A percentile compares a stretch with the other conserved stretches of the same genome.
phyloP scores from a whole-genome alignment of 2,888 invertebrate genomes.

The Euzophera pinguis region DNA sequence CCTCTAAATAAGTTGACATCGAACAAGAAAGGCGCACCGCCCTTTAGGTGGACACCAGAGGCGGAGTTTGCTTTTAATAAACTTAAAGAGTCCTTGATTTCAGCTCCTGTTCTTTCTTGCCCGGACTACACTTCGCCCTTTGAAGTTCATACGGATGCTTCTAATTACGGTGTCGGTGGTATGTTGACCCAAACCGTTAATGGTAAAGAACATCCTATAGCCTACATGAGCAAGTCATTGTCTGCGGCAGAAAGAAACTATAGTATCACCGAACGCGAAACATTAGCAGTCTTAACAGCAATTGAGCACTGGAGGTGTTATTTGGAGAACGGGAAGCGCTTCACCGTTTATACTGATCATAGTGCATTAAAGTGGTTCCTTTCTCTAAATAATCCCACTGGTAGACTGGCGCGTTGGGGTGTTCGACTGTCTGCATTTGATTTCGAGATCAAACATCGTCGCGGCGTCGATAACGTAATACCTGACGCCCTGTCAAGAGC shows the following conservation, averaged over 20 bases:
- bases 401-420: conserved; percentile 19
- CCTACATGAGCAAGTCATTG: conserved; percentile 18
- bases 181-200: conserved; percentile 15
- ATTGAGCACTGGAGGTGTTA: conserved; percentile 16
- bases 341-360: conserved; percentile 10
- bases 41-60: conserved; percentile 19
- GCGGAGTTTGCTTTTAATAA: too few species aligned
- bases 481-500: conserved; percentile 8
- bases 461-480: conserved; percentile 9
- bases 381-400: conserved; percentile 17
- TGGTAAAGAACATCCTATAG: conserved; percentile 15
- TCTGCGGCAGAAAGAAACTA: conserved; percentile 18
- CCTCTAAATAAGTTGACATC: conserved; percentile 26
- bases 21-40: conserved; percentile 17
- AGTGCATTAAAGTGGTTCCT: conserved; percentile 18
- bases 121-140: conserved; percentile 22
- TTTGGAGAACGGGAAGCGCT: background rate
- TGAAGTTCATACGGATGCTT: conserved; percentile 23
- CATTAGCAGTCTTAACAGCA: conserved; percentile 16
- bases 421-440: conserved; percentile 15
- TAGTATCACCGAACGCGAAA: conserved; percentile 20
- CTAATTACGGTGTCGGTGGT: conserved; percentile 18
- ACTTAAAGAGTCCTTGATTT: too few species aligned
- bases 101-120: conserved; percentile 20
- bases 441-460: conserved; percentile 16